Conservation (phyloP, 2,113 vertebrate species). For the Lepus americanus region DNA sequence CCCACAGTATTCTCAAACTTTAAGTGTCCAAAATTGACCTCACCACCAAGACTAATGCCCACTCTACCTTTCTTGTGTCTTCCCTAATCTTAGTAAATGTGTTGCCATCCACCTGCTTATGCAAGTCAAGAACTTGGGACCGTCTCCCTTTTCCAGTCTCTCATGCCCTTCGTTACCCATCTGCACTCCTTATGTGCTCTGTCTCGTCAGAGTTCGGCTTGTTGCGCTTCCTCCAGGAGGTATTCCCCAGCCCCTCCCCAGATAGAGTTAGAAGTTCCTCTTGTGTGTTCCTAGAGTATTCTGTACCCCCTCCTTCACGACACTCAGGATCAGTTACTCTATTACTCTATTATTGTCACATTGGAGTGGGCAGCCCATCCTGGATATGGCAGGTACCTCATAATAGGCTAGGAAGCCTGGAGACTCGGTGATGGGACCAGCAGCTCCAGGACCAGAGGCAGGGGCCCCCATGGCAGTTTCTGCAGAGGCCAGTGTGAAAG, state of each 20-base stretch:
- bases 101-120: neutral
- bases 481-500: slow-evolving; percentile 83
- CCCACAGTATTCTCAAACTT: neutral
- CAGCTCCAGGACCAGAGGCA: slow-evolving; percentile 83
- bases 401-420: slow-evolving; percentile 88
- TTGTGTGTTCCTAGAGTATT: neutral
- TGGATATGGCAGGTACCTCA: slow-evolving; percentile 84
- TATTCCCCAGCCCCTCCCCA: neutral
- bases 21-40: neutral
- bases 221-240: neutral
- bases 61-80: neutral
- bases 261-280: neutral
- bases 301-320: neutral
- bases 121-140: neutral
- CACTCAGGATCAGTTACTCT: neutral
- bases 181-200: neutral
- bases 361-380: neutral
- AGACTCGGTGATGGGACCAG: slow-evolving; percentile 88
- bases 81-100: neutral
- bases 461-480: slow-evolving; percentile 84
- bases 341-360: neutral
- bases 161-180: no score
- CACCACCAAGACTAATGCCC: neutral
- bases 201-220: neutral
- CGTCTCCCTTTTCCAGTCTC: neutral